A percentile compares a stretch with the other conserved stretches of the same genome.
These are phyloP conservation scores for Trachelus stipa DNA, from an alignment of 2,888 invertebrate genomes.

Conservation along the genomic window DNA sequence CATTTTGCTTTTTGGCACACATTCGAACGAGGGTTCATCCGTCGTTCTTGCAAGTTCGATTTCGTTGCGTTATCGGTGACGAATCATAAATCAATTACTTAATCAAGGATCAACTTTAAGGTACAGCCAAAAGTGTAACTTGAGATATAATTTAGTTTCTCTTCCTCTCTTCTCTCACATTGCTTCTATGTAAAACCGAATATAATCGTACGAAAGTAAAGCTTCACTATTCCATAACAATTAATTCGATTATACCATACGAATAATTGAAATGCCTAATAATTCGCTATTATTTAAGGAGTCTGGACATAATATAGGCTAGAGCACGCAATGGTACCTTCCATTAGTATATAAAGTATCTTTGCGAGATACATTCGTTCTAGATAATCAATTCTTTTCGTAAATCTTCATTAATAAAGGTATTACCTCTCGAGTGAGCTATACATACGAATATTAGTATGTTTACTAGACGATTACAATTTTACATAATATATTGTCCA, in stretches of 20 bases:
- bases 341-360: background rate
- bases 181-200: background rate
- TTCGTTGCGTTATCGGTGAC: background rate
- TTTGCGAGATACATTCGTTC: background rate
- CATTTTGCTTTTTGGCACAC: constrained; percentile 28
- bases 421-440: constrained; percentile 36
- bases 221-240: background rate
- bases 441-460: constrained; percentile 39
- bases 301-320: background rate
- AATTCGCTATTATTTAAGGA: background rate
- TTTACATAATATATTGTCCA: constrained; percentile 54
- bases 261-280: background rate
- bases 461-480: constrained; percentile 44
- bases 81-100: background rate
- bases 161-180: background rate
- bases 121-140: background rate
- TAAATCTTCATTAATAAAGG: background rate
- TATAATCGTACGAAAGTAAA: background rate
- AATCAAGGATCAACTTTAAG: background rate
- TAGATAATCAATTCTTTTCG: too few species aligned
- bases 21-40: constrained; percentile 23
- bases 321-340: background rate
- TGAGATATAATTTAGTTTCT: background rate
- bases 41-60: background rate
- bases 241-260: background rate